phyloP scores from a whole-genome alignment of 2,797 vertebrate genomes.

The Todus mexicanus region DNA sequence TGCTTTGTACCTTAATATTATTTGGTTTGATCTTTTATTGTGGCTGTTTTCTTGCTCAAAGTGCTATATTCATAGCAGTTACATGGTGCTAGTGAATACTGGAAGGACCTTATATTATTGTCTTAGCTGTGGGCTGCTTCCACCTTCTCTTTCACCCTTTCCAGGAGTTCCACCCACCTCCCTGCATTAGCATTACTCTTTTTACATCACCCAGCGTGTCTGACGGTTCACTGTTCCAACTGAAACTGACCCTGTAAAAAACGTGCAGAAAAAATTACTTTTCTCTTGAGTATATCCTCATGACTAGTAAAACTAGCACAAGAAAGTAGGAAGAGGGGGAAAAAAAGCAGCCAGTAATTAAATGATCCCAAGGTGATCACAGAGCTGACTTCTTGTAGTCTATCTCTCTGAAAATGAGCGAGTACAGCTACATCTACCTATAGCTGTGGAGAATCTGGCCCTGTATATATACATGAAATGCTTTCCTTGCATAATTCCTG shows the following conservation, averaged over 20 bases:
- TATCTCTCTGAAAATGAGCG: background rate
- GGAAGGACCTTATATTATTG: background rate
- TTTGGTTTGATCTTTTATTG: background rate
- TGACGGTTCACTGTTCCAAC: background rate
- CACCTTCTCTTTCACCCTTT: background rate
- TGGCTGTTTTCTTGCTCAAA: background rate
- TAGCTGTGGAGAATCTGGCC: background rate
- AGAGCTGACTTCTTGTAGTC: background rate
- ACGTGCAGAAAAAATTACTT: background rate
- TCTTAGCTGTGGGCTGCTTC: background rate
- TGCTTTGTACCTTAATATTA: background rate
- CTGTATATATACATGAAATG: background rate
- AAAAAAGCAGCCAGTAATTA: background rate
- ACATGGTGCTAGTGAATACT: background rate
- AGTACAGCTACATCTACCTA: background rate
- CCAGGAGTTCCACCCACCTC: background rate
- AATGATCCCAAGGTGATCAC: background rate
- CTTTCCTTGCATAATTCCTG: background rate
- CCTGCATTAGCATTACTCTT: background rate
- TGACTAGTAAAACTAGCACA: background rate
- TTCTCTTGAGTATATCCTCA: background rate
- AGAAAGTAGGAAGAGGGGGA: accelerated
- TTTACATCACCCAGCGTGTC: background rate
- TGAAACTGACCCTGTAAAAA: background rate
- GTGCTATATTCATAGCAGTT: background rate